phyloP scores from a whole-genome alignment of 2,797 vertebrate species.

The Crax fasciolata region DNA sequence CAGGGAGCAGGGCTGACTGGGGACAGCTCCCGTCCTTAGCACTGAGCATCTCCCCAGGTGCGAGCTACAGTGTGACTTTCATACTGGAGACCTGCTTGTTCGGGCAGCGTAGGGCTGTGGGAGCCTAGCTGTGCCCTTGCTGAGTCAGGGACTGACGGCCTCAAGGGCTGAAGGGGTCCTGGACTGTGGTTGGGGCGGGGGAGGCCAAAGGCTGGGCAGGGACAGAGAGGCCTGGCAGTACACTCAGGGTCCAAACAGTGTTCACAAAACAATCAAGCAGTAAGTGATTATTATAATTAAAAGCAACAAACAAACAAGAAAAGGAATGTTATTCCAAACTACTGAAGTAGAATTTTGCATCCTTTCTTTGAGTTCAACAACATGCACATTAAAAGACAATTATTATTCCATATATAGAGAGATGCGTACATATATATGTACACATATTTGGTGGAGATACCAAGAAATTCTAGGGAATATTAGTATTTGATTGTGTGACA shows the following conservation, averaged over 20 bases:
- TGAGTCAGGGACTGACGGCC: not conserved
- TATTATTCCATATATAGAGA: not conserved
- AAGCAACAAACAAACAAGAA: not conserved
- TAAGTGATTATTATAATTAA: not conserved
- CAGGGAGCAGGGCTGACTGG: not conserved
- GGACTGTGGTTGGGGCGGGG: not conserved
- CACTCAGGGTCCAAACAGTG: not conserved
- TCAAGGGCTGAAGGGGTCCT: no score
- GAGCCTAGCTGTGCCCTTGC: fast-evolving
- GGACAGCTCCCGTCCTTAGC: not conserved
- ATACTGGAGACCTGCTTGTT: not conserved
- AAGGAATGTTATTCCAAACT: not conserved
- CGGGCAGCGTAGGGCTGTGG: no score
- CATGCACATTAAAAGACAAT: not conserved
- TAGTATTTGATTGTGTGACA: not conserved
- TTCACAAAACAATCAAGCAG: not conserved
- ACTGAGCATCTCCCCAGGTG: not conserved
- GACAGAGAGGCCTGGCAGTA: not conserved
- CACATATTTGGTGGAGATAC: not conserved
- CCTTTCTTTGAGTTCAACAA: not conserved
- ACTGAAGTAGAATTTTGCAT: not conserved
- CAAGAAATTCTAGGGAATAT: not conserved
- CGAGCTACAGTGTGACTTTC: not conserved
- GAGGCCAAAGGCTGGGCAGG: not conserved
- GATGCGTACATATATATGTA: no score